Conservation (phyloP, 1,140 invertebrate species). For the Drosophila azteca region DNA sequence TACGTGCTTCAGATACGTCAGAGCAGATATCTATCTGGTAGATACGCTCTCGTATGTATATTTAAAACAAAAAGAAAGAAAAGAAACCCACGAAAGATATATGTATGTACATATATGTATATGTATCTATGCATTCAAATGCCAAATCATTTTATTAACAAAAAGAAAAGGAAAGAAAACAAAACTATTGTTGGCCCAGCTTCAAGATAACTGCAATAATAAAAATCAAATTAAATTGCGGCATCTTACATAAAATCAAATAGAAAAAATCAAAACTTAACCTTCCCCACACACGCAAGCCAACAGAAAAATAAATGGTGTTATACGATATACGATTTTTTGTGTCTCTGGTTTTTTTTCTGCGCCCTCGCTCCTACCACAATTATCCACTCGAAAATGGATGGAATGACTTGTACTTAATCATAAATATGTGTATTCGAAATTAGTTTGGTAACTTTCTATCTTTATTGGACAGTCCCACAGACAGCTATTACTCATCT, state of each 20-base stretch:
- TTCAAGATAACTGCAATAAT: slow-evolving; percentile 40
- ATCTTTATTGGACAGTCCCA: slow-evolving; percentile 22
- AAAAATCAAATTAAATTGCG: slow-evolving; percentile 71
- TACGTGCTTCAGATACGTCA: slow-evolving; percentile 69
- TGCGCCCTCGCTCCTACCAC: slow-evolving; percentile 27
- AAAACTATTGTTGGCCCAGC: slow-evolving; percentile 61
- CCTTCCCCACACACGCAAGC: slow-evolving; percentile 60
- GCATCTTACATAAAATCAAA: slow-evolving; percentile 71
- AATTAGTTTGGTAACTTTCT: slow-evolving; percentile 51
- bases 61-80: slow-evolving; percentile 58
- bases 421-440: slow-evolving; percentile 11
- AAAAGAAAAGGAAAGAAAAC: background rate
- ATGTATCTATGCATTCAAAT: slow-evolving; percentile 44
- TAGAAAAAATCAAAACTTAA: slow-evolving; percentile 45
- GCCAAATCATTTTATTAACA: slow-evolving; percentile 66
- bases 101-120: background rate
- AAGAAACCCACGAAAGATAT: slow-evolving; percentile 45
- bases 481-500: slow-evolving; percentile 35
- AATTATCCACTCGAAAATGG: slow-evolving; percentile 64
- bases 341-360: slow-evolving; percentile 34
- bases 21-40: slow-evolving; percentile 38
- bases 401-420: slow-evolving; percentile 50
- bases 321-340: slow-evolving; percentile 2
- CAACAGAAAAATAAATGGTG: slow-evolving; percentile 15
- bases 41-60: background rate